These are phyloP conservation scores for Monopterus albus DNA, from an alignment of 2,113 vertebrate genomes.

Conservation along the genomic window DNA sequence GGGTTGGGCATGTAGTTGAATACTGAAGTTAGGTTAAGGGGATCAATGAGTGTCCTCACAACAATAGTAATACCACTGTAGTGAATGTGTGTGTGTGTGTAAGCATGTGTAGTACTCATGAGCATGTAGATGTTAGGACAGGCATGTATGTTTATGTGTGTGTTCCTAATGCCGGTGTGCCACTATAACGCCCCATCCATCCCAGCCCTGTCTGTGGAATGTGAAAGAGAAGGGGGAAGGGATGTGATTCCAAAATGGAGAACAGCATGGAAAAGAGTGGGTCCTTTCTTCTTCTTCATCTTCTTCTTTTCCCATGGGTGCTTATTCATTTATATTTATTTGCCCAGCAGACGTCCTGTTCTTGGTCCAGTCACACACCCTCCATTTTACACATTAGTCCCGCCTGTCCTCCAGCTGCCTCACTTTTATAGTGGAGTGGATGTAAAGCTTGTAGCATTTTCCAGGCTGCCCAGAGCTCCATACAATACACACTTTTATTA, in stretches of 20 bases:
- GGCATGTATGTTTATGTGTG: slow-evolving; percentile 37
- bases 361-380: slow-evolving; percentile 56
- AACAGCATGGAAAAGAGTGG: slow-evolving; percentile 44
- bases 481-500: slow-evolving; percentile 51
- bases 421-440: slow-evolving; percentile 29
- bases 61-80: too few species aligned
- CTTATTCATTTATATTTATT: slow-evolving; percentile 71
- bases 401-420: slow-evolving; percentile 47
- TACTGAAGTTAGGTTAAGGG: too few species aligned
- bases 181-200: slow-evolving; percentile 69
- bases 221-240: slow-evolving; percentile 47
- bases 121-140: slow-evolving; percentile 40
- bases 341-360: slow-evolving; percentile 54
- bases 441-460: slow-evolving; percentile 28
- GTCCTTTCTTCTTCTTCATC: slow-evolving; percentile 23
- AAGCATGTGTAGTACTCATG: slow-evolving; percentile 5
- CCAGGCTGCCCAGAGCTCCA: slow-evolving; percentile 24
- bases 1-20: too few species aligned
- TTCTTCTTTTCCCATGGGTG: slow-evolving; percentile 2
- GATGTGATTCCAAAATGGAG: slow-evolving; percentile 53
- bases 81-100: slow-evolving; percentile 26
- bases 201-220: slow-evolving; percentile 66
- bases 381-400: slow-evolving; percentile 55
- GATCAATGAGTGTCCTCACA: too few species aligned
- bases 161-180: slow-evolving; percentile 59